Base-by-base conservation (phyloP, 1,140 invertebrate genomes). In the Macrostomum lignano region DNA sequence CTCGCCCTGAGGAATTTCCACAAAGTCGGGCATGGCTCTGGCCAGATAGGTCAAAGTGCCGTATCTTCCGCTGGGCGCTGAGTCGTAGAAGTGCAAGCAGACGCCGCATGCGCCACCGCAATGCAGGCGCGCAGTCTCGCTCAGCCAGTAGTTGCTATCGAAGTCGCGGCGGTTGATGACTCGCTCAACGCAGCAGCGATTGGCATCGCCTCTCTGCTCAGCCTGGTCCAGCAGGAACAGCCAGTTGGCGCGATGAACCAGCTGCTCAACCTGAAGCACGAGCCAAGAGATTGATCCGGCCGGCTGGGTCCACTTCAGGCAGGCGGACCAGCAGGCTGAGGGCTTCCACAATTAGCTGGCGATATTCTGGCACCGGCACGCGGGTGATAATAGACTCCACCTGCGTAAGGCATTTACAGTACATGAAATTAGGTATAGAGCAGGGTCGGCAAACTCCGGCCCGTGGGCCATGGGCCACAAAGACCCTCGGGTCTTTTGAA, bases 41-140 rank as follows among this genome's bases (percentile, higher is more conserved):
- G 79, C 75, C 44, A 96, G 67, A 46, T 94, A 96, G 1, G 81
- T 86, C 77, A 93, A 91, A 11, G 86, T 93, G 35, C 88, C 88
- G 57, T 69, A 93, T 46, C 71, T 72, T 25, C 88, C 88, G 52
- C 79, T 88, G 3, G 88, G 88, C 13, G 88, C 86, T 51, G 73
- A 78, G 53, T 96, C 88, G 54, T 93, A 96, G 47, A 96, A 76
- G 58, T 88, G 78, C 55, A 79, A 74, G 55, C 86, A 94, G 38
- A 96, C 78, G 38, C 73, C 77, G 0, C 74, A 78, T 23, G 79
- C 75, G 21, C 82, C 82, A 21, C 74, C 74, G 49, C 82, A 91
- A 21, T 38, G n/a, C n/a, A n/a, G n/a, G n/a, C n/a, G n/a, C n/a
- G n/a, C 23, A 24, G n/a, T 24, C n/a, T 10, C 23, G n/a, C n/a